Evolutionary conservation across 2,888 invertebrate genomes (phyloP).

Genomic region (Polymixis lichenea): DNA sequence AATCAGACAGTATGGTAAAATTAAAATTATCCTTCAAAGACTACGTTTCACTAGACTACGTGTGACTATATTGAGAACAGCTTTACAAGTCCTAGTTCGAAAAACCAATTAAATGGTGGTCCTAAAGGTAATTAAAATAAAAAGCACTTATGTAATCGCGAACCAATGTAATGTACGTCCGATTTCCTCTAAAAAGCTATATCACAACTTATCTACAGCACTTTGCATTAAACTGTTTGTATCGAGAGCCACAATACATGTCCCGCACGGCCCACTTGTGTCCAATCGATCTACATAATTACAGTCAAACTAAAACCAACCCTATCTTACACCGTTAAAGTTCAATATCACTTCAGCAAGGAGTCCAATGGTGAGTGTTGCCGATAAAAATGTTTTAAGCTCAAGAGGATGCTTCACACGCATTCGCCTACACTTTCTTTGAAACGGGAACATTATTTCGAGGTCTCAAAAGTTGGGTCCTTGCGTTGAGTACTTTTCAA

Average conservation of each 20-base stretch:
- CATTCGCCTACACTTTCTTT: conserved; percentile 72
- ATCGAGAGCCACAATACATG: conserved; percentile 70
- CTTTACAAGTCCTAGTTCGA: not conserved
- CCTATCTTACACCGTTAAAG: conserved; percentile 44
- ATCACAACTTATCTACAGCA: conserved; percentile 42
- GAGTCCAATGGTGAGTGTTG: conserved; percentile 58
- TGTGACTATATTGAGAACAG: not conserved
- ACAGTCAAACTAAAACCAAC: conserved; percentile 56
- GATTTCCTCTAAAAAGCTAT: conserved; percentile 45
- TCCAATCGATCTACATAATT: conserved; percentile 69
- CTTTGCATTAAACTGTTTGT: conserved; percentile 63
- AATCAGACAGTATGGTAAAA: not conserved
- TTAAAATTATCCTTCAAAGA: not conserved
- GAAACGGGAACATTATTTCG: conserved; percentile 68
- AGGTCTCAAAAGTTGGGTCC: conserved; percentile 65
- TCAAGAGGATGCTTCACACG: conserved; percentile 72
- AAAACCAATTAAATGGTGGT: not conserved
- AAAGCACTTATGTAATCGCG: not conserved
- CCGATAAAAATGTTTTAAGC: conserved; percentile 78
- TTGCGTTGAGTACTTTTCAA: conserved; percentile 47
- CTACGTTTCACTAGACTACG: not conserved
- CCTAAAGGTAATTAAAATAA: not conserved
- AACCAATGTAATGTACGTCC: conserved; percentile 3
- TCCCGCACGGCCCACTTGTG: conserved; percentile 71
- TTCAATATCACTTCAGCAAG: conserved; percentile 39